phyloP scores from a whole-genome alignment of 2,797 vertebrate genomes.

The Ciconia nigra region DNA sequence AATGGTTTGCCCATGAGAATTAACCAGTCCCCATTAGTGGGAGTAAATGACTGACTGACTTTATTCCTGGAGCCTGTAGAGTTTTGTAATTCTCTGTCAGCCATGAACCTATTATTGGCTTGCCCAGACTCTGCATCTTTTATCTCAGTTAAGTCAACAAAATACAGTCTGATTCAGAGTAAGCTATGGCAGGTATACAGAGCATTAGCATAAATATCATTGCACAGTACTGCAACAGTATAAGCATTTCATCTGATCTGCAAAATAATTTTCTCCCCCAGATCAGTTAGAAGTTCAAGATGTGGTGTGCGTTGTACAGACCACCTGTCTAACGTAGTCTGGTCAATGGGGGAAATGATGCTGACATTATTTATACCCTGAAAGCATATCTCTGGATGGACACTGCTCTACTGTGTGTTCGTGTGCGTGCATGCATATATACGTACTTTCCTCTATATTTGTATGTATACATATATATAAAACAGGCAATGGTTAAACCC shows the following conservation, averaged over 20 bases:
- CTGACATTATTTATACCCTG: background rate
- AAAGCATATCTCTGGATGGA: background rate
- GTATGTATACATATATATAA: background rate
- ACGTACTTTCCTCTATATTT: rapidly evolving
- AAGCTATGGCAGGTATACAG: background rate
- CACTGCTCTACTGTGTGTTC: background rate
- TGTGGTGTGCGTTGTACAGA: background rate
- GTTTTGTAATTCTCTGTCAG: background rate
- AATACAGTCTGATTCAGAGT: background rate
- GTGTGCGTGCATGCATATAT: rapidly evolving
- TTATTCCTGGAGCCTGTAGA: background rate
- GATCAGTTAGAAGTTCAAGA: background rate
- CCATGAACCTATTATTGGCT: background rate
- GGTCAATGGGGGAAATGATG: background rate
- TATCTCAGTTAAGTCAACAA: background rate
- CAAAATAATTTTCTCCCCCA: background rate
- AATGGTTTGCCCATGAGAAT: background rate
- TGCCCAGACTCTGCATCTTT: background rate
- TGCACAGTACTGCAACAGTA: background rate
- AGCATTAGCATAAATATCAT: background rate
- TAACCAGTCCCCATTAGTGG: background rate
- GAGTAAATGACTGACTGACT: background rate
- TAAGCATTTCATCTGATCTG: background rate
- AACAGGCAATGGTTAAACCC: background rate
- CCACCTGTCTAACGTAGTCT: background rate